phyloP scores from a whole-genome alignment of 2,113 vertebrate species.

The Chaetodon trifascialis region DNA sequence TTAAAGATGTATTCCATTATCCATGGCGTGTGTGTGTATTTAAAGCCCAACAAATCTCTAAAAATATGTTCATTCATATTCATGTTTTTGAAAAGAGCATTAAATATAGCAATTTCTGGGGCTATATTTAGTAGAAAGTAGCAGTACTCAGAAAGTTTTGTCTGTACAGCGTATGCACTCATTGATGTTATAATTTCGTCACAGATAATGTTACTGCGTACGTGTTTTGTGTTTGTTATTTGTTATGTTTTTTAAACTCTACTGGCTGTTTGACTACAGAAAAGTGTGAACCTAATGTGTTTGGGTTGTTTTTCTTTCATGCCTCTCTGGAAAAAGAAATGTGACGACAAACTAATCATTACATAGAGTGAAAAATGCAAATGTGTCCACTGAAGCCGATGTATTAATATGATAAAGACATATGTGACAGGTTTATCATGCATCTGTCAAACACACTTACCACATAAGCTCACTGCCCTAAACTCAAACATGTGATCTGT shows the following conservation, averaged over 20 bases:
- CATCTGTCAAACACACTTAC: slow-evolving; percentile 14
- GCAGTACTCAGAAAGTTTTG: not conserved
- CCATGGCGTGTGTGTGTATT: not conserved
- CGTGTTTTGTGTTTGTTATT: no score
- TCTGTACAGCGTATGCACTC: not conserved
- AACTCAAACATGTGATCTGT: slow-evolving; percentile 30
- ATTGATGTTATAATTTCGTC: no score
- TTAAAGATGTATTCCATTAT: not conserved
- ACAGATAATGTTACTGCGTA: not conserved
- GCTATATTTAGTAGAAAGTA: not conserved
- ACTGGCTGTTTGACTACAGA: not conserved
- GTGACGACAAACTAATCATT: slow-evolving; percentile 35
- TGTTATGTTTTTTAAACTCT: not conserved
- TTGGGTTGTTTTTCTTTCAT: not conserved
- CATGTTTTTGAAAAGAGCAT: not conserved
- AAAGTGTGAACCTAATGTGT: not conserved
- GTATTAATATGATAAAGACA: slow-evolving; percentile 35
- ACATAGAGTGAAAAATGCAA: slow-evolving; percentile 16
- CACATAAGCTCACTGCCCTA: not conserved
- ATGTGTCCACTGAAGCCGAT: not conserved
- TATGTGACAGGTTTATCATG: not conserved
- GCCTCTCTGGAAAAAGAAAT: not conserved
- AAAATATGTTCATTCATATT: not conserved
- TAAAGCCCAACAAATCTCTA: not conserved
- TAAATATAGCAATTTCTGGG: not conserved